phyloP scores from a whole-genome alignment of 2,113 vertebrate genomes.

The Odontophorus gujanensis region DNA sequence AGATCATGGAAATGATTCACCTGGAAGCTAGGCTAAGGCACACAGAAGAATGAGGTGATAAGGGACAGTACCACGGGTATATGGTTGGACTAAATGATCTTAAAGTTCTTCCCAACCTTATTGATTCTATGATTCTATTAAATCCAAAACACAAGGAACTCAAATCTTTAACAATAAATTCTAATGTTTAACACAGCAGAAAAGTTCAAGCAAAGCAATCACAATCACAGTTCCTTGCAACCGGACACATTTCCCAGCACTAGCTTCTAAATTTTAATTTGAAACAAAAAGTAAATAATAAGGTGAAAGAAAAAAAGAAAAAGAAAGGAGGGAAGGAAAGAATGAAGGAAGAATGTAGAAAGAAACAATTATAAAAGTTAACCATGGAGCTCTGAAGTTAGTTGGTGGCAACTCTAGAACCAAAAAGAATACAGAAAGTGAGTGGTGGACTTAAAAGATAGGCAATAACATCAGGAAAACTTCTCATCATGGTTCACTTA shows the following conservation, averaged over 20 bases:
- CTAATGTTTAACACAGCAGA: neutral
- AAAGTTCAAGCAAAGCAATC: neutral
- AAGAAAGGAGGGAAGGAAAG: neutral
- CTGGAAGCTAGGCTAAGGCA: neutral
- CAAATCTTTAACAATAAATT: neutral
- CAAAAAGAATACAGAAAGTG: neutral
- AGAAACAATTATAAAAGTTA: fast-evolving
- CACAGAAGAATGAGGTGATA: neutral
- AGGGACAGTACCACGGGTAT: neutral
- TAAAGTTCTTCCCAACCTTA: no score
- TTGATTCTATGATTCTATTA: neutral
- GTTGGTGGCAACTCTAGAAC: neutral
- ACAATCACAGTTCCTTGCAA: neutral
- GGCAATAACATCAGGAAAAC: neutral
- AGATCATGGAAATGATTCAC: neutral
- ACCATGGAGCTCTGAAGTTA: neutral
- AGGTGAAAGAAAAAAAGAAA: neutral
- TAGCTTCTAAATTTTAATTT: neutral
- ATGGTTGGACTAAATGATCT: no score
- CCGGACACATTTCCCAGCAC: neutral
- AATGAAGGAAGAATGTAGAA: neutral
- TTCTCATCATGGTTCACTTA: neutral
- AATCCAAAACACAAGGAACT: neutral
- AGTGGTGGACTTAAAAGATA: neutral
- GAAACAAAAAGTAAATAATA: neutral